These are phyloP conservation scores for Brachionus sp. DNA, from an alignment of 1,140 invertebrate genomes.

Conservation along the genomic window DNA sequence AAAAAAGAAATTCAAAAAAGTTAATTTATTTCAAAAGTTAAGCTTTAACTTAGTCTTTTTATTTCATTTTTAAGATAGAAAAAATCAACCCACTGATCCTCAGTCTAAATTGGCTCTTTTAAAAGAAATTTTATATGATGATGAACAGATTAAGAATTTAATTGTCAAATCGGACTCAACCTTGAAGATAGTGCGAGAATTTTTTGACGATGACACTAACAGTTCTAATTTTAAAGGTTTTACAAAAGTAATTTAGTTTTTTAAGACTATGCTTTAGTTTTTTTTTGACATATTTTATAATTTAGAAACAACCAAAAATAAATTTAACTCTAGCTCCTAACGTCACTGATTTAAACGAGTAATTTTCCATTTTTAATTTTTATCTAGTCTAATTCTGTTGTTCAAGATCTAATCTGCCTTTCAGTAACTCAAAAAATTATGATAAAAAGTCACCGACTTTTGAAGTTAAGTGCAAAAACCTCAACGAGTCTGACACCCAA, in stretches of 20 bases:
- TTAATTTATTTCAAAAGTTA: not conserved
- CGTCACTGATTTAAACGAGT: conserved; percentile 26
- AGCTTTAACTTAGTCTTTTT: not conserved
- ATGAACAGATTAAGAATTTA: conserved; percentile 20
- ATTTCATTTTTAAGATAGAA: not conserved
- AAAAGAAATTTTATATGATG: conserved; percentile 40
- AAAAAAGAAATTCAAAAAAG: not conserved
- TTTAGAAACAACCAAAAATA: not conserved
- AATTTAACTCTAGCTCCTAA: conserved; percentile 12
- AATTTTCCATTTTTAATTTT: not conserved
- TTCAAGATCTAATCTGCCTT: not conserved
- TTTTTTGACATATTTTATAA: not conserved
- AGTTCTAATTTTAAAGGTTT: not conserved
- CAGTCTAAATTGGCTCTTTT: conserved; percentile 12
- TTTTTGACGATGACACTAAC: conserved; percentile 19
- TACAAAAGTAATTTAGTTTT: not conserved
- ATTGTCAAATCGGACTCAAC: conserved; percentile 30
- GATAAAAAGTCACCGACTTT: not conserved
- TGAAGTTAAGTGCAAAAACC: not conserved
- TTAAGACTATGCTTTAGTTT: not conserved
- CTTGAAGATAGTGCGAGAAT: not conserved
- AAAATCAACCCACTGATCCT: not conserved
- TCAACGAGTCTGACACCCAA: not conserved
- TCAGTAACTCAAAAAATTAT: not conserved
- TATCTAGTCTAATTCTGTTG: not conserved